Evolutionary conservation across 2,797 vertebrate genomes (phyloP).

Genomic region (Graptemys geographica): DNA sequence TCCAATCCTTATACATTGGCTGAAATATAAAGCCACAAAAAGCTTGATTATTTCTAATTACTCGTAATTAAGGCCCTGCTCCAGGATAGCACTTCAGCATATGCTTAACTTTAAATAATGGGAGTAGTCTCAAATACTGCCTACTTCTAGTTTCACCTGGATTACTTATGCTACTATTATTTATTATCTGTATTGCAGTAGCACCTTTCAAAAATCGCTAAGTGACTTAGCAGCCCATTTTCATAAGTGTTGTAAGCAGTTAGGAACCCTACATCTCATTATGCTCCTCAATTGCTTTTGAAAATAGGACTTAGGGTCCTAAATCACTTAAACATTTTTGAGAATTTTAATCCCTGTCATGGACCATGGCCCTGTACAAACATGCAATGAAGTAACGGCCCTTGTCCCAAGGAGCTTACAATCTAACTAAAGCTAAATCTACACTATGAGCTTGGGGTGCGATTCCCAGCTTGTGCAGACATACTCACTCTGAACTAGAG

Average conservation of each 20-base stretch:
- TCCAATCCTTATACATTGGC: neutral
- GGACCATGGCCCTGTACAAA: neutral
- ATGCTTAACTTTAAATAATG: slow-evolving; percentile 20
- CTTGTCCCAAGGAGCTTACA: neutral
- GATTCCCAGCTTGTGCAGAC: neutral
- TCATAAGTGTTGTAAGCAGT: neutral
- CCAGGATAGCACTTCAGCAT: slow-evolving; percentile 53
- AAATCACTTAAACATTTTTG: neutral
- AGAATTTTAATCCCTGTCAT: neutral
- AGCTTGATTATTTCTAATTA: slow-evolving; percentile 46
- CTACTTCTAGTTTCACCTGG: neutral
- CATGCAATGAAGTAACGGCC: neutral
- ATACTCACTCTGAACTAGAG: neutral
- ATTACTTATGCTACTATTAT: neutral
- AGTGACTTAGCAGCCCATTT: neutral
- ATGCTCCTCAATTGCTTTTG: neutral
- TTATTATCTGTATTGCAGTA: neutral
- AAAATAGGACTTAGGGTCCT: slow-evolving; percentile 2
- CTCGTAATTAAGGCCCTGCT: slow-evolving; percentile 54
- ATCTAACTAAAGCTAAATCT: neutral
- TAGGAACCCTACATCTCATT: neutral
- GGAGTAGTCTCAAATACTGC: neutral
- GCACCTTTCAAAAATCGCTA: neutral
- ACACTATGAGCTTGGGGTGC: neutral
- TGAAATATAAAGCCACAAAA: slow-evolving; percentile 30